phyloP scores from a whole-genome alignment of 2,113 vertebrate species.

The Lampris incognitus region DNA sequence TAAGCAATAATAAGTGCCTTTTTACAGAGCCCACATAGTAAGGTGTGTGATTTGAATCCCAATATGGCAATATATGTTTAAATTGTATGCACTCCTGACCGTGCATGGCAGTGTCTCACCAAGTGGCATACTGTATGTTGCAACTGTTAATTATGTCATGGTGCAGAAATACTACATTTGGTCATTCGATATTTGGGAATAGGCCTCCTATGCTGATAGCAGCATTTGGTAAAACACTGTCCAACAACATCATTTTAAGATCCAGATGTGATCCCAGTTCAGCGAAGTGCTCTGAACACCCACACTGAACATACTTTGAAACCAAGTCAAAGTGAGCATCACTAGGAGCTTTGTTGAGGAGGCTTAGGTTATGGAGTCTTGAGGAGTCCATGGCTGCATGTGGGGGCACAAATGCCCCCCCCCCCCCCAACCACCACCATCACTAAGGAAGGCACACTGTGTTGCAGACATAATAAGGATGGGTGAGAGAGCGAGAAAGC shows the following conservation, averaged over 20 bases:
- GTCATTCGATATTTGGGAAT: too few relatives aligned
- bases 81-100: neutral
- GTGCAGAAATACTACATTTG: too few relatives aligned
- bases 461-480: constrained; percentile 55
- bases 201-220: too few relatives aligned
- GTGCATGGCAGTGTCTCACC: neutral
- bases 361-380: constrained; percentile 47
- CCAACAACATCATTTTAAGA: neutral
- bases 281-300: neutral
- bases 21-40: too few relatives aligned
- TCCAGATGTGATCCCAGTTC: too few relatives aligned
- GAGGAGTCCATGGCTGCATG: constrained; percentile 63
- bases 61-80: neutral
- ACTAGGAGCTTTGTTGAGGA: constrained; percentile 43
- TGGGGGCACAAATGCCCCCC: constrained; percentile 62
- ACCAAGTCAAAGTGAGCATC: constrained; percentile 43
- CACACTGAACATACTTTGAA: constrained; percentile 13
- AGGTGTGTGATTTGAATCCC: neutral
- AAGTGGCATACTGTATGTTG: neutral
- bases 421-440: constrained; percentile 22
- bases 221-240: neutral
- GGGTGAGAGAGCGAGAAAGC: constrained; percentile 46
- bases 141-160: neutral
- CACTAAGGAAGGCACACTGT: constrained; percentile 46
- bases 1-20: too few relatives aligned